Base-by-base conservation (phyloP, 92 coral and sea anemone genomes). In the Pocillopora grandis region DNA sequence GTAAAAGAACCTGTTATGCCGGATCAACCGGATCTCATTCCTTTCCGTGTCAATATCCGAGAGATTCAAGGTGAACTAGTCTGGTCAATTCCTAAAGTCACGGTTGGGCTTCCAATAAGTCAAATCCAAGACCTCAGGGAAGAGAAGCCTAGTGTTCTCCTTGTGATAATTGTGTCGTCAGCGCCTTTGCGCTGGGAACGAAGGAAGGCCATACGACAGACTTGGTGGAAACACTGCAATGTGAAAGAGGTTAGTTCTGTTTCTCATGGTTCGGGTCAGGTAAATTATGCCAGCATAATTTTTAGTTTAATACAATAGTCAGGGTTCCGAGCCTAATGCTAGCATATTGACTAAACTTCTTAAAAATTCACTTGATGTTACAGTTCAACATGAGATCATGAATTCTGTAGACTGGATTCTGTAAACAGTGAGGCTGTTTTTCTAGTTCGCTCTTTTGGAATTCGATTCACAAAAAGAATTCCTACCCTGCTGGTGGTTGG, bases 151-250 rank as follows among this genome's bases (percentile, higher is more conserved):
- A 36, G 27, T 20, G 48, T 75, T 9, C 36, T 56, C 35, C 33
- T 75, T 12, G 56, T 75, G 42, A 42, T 75, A 19, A 21, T 75
- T 75, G 64, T 58, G 1, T n/a, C 37, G 18, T 20, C 58, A 56
- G 78, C 78, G 18, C 78, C 78, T 21, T 48, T 21, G 12, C 56
- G 86, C 18, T 73, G 21, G 17, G 86, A 80, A 35, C 62, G 86
- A 80, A 72, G 90, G 62, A 67, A 74, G 64, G 90, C 58, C 5
- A 80, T 87, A 55, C 48, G 90, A 23, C 68, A 74, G 0, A 80
- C 90, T 9, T 87, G 90, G 90, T 87, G 90, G 90, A 72, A 68
- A 31, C 82, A 75, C 36, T 87, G 90, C 48, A 87, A 21, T 13
- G 69, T 16, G 0, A 31, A 42, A 23, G 14, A 75, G 42, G 78